A percentile compares a stretch with the other conserved stretches of the same genome.
Conservation (phyloP, 2,888 invertebrate genomes). For the Buathra laborator region DNA sequence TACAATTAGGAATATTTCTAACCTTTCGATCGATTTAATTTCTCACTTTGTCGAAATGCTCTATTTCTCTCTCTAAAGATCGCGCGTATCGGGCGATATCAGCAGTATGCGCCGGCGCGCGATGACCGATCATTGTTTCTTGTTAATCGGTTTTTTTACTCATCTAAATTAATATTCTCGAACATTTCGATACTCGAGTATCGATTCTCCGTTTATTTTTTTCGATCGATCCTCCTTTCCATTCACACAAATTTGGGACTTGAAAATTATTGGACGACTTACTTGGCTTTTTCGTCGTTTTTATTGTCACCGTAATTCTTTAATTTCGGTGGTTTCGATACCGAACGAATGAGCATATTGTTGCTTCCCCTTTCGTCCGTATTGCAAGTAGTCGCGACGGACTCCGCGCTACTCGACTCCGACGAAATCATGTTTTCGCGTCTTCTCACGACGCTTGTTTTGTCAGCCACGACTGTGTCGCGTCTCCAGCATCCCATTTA, state of each 20-base stretch:
- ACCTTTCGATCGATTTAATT: too few relatives aligned
- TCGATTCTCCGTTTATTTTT: too few relatives aligned
- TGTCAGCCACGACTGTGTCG: conserved; percentile 34
- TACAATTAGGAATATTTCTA: too few relatives aligned
- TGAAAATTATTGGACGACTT: neutral
- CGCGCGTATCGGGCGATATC: too few relatives aligned
- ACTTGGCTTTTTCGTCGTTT: conserved; percentile 20
- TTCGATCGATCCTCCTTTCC: too few relatives aligned
- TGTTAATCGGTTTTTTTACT: too few relatives aligned
- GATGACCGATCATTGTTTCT: too few relatives aligned
- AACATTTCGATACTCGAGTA: too few relatives aligned
- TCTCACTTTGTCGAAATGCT: too few relatives aligned
- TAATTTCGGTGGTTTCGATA: conserved; percentile 16
- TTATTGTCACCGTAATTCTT: neutral
- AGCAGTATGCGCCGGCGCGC: too few relatives aligned
- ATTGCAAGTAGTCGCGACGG: neutral
- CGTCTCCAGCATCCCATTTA: conserved; percentile 34
- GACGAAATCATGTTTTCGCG: conserved; percentile 34
- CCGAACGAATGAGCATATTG: conserved; percentile 7
- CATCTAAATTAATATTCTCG: too few relatives aligned
- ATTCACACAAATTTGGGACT: neutral
- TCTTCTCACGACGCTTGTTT: conserved; percentile 37
- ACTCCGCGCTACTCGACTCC: neutral
- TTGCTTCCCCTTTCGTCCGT: conserved; percentile 4
- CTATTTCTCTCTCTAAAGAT: too few relatives aligned